phyloP scores from a whole-genome alignment of 30 jellyfish, hydroid and myxozoan species.

The Turritopsis rubra region DNA sequence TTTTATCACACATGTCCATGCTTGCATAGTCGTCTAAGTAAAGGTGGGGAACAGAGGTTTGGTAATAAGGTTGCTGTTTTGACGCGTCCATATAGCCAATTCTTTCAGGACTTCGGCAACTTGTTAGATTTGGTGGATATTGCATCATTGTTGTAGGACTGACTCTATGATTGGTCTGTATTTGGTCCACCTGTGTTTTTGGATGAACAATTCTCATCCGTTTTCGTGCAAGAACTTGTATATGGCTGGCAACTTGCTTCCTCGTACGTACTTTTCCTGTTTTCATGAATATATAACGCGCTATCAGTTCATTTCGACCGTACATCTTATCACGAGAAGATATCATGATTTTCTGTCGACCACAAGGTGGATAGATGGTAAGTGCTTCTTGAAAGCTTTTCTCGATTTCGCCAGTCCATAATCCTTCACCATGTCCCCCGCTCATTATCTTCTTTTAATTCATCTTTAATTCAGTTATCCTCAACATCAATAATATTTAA shows the following conservation, averaged over 20 bases:
- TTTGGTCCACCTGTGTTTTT: conserved; percentile 7
- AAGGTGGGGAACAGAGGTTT: background rate
- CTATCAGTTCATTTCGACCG: conserved; percentile 93
- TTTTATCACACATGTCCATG: background rate
- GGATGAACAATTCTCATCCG: conserved; percentile 10
- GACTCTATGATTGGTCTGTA: background rate
- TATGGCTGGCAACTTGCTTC: conserved; percentile 98
- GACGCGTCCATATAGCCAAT: background rate
- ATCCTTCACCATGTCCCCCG: conserved; percentile 78
- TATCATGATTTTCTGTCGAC: conserved; percentile 94
- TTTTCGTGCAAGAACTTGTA: conserved; percentile 94
- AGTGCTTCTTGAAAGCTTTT: conserved; percentile 95
- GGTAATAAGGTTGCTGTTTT: background rate
- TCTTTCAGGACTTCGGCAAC: background rate
- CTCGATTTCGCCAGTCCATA: conserved; percentile 95
- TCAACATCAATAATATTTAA: no score
- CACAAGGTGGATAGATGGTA: conserved; percentile 95
- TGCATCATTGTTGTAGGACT: background rate
- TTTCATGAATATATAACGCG: conserved; percentile 72
- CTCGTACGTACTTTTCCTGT: conserved; percentile 95
- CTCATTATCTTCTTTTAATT: no score
- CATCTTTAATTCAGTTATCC: no score
- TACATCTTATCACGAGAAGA: conserved; percentile 97
- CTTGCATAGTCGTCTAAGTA: background rate
- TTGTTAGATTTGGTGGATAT: background rate